phyloP scores from a whole-genome alignment of 2,888 invertebrate genomes.

The Anarsia innoxiella region DNA sequence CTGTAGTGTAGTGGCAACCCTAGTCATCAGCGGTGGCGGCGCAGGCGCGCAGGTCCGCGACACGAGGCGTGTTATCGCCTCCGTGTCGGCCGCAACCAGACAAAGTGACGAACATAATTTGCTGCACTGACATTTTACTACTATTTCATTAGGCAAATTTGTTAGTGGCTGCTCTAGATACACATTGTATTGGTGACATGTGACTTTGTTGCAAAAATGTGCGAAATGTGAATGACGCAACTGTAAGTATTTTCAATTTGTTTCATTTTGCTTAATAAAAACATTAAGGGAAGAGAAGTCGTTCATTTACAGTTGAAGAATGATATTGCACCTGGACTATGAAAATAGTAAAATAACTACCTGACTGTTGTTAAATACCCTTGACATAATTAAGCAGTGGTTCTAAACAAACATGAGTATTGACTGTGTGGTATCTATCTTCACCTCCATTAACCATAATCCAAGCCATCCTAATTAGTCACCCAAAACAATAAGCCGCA shows the following conservation, averaged over 20 bases:
- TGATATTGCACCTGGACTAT: too few species aligned
- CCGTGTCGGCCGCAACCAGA: constrained; percentile 43
- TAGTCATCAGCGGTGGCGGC: constrained; percentile 52
- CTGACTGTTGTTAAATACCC: too few species aligned
- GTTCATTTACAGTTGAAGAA: too few species aligned
- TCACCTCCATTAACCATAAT: too few species aligned
- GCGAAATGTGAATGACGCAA: too few species aligned
- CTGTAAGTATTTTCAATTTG: not conserved
- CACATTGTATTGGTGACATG: not conserved
- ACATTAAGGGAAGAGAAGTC: too few species aligned
- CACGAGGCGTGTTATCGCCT: constrained; percentile 64
- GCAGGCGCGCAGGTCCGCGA: constrained; percentile 41
- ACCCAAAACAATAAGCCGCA: constrained; percentile 63
- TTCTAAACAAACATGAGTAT: too few species aligned
- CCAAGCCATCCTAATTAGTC: constrained; percentile 60
- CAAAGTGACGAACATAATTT: constrained; percentile 45
- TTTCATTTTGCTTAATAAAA: constrained; percentile 19
- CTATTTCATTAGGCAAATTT: constrained; percentile 5
- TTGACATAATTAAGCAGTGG: too few species aligned
- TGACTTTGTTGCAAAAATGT: not conserved
- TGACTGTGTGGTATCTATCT: too few species aligned
- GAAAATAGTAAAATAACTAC: too few species aligned
- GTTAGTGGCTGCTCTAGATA: constrained; percentile 10
- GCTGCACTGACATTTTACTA: not conserved
- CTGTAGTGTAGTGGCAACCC: too few species aligned